Evolutionary conservation across 2,797 vertebrate genomes (phyloP).

Genomic region (Takifugu rubripes): DNA sequence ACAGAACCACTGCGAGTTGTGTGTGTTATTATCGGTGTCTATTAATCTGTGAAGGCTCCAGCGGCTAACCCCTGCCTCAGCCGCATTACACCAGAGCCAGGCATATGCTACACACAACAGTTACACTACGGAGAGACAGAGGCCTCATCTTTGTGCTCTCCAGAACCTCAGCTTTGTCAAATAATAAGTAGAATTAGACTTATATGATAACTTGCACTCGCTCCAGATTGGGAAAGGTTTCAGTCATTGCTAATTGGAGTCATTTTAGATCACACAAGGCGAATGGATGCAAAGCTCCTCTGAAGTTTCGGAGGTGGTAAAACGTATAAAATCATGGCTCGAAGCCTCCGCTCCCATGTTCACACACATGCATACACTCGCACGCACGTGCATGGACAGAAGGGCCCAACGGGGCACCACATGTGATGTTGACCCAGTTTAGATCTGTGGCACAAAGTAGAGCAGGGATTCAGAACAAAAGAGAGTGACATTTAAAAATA

Average conservation of each 20-base stretch:
- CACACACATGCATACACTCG: conserved; percentile 17
- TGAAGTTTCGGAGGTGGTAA: conserved; percentile 20
- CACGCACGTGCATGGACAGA: conserved; percentile 45
- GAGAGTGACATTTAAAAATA: conserved; percentile 79
- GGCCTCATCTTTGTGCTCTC: conserved; percentile 15
- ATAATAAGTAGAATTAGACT: conserved; percentile 33
- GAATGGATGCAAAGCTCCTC: conserved; percentile 25
- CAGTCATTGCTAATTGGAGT: conserved; percentile 16
- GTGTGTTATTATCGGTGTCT: conserved; percentile 71
- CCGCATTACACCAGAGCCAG: conserved; percentile 33
- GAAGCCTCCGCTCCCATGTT: conserved; percentile 33
- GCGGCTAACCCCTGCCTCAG: conserved; percentile 50
- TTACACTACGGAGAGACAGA: not conserved
- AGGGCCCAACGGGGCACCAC: conserved; percentile 65
- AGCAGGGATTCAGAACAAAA: conserved; percentile 75
- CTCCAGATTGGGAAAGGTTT: conserved; percentile 32
- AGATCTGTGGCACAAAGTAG: conserved; percentile 77
- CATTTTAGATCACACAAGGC: conserved; percentile 32
- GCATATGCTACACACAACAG: conserved; percentile 11
- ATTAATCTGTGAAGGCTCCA: conserved; percentile 68
- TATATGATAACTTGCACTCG: conserved; percentile 39
- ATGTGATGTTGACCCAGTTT: conserved; percentile 77
- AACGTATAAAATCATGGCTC: conserved; percentile 31
- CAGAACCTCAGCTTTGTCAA: conserved; percentile 11
- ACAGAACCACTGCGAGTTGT: conserved; percentile 63